Evolutionary conservation across 2,888 invertebrate genomes (phyloP).

Genomic region (Danaus chrysippus): DNA sequence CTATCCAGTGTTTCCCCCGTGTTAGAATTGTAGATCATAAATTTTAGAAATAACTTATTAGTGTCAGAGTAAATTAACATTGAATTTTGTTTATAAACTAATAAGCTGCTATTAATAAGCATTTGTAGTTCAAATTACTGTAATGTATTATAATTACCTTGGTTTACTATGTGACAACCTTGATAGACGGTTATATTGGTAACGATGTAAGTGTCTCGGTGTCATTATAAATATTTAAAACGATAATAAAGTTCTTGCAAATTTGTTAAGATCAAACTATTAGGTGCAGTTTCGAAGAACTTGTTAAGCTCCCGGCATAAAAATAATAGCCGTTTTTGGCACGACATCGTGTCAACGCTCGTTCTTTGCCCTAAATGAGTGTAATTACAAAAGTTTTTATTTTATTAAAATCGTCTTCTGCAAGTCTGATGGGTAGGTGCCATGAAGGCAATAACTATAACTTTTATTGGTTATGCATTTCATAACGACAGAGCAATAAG

Average conservation of each 20-base stretch:
- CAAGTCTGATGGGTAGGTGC: conserved; percentile 40
- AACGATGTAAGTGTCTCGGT: not conserved
- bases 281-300: conserved; percentile 27
- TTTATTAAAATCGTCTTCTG: conserved; percentile 65
- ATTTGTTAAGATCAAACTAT: conserved; percentile 12
- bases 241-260: conserved; percentile 10
- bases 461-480: conserved; percentile 42
- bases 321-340: conserved; percentile 74
- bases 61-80: conserved; percentile 26
- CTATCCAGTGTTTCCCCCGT: conserved; percentile 10
- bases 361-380: conserved; percentile 71
- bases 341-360: conserved; percentile 71
- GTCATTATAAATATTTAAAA: not conserved
- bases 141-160: conserved; percentile 27
- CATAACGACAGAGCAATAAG: conserved; percentile 35
- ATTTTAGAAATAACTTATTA: conserved; percentile 18
- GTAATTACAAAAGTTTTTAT: conserved; percentile 78
- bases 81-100: conserved; percentile 18
- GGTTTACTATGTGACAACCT: conserved; percentile 11
- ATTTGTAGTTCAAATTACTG: conserved; percentile 19
- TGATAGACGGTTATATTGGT: conserved; percentile 8
- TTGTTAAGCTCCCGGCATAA: conserved; percentile 53
- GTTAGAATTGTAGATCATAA: conserved; percentile 13
- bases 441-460: conserved; percentile 39
- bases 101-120: conserved; percentile 26